Base-by-base conservation (phyloP, 2,888 invertebrate genomes). In the Fissipunctia ypsillon region DNA sequence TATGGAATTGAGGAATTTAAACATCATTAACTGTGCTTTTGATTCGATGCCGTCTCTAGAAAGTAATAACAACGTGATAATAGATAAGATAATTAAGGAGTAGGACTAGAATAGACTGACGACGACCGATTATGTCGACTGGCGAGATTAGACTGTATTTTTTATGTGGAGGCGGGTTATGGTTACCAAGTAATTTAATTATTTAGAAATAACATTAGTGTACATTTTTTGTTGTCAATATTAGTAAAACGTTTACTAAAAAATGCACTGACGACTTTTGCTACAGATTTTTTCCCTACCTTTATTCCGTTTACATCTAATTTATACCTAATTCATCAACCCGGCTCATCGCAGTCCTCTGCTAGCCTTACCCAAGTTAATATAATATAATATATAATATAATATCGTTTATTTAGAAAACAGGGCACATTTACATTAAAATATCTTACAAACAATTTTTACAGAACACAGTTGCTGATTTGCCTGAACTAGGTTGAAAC, bases 1-100 rank as follows among this genome's bases (percentile, higher is more conserved):
- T 54, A 14, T 56, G 12, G 9, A 83, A 54, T 6, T 85, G 68
- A 81, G 82, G 79, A 48, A 35, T 41, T 38, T 80, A 28, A 25
- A 76, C 69, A 68, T 14, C 12, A 73, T 64, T 28, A 56, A 52
- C 56, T 28, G 35, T 22, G 48, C 65, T 12, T 14, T 69, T 12
- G 64, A 50, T 35, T 69, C 73, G 3, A 16, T 57, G 56, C 59
- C 48, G 38, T 72, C 69, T 52, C 22, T 35, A 65, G 73, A 78
- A 54, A 81, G 56, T 48, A 69, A 78, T 56, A 69, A 60, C 28
- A 56, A 41, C 12, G 19, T 67, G 7, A n/a, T 61, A 70, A 41
- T 50, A 22, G 38, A 41, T 41, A 67, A 69, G 25, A 57, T 14
- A 50, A 67, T 54, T 50, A 61, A 35, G 14, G 50, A 73, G 31